A percentile compares a stretch with the other conserved stretches of the same genome.
Evolutionary conservation across 1,140 invertebrate species (phyloP).

Genomic region (Megalonaias nervosa): DNA sequence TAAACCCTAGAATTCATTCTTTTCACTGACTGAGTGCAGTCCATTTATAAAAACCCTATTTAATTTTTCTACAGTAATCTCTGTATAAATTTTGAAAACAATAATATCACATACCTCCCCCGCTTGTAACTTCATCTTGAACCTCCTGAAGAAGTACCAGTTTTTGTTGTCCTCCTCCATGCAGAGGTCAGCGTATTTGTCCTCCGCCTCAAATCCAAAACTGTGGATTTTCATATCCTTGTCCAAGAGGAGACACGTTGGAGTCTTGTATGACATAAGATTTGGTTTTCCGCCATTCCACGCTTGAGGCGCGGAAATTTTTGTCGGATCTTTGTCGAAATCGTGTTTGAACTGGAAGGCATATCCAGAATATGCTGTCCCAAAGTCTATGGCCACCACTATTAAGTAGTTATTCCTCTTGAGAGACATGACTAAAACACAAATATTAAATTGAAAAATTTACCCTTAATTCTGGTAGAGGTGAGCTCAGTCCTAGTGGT

Average conservation of each 20-base stretch:
- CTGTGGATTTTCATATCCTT: constrained; percentile 4
- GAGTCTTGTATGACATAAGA: constrained; percentile 26
- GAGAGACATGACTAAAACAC: no score
- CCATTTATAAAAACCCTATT: no score
- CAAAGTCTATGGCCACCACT: constrained; percentile 20
- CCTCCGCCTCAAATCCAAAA: constrained; percentile 28
- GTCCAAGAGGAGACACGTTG: constrained; percentile 19
- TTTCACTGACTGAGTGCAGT: no score
- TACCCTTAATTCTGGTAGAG: no score
- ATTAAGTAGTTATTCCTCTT: not conserved
- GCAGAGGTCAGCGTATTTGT: constrained; percentile 20
- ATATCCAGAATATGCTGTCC: constrained; percentile 12
- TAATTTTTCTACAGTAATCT: no score
- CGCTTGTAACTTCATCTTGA: constrained; percentile 23
- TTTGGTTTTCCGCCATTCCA: constrained; percentile 23
- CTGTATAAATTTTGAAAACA: not conserved
- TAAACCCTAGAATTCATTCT: no score
- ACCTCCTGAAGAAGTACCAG: constrained; percentile 21
- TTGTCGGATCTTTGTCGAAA: constrained; percentile 25
- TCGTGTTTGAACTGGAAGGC: constrained; percentile 20
- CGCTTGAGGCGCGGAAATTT: constrained; percentile 13
- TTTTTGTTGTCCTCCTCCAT: constrained; percentile 8
- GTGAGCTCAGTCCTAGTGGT: no score
- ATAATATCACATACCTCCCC: constrained; percentile 9
- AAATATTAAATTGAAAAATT: no score